Base-by-base conservation (phyloP, 2,113 vertebrate species). In the Myrmophylax atrothorax region DNA sequence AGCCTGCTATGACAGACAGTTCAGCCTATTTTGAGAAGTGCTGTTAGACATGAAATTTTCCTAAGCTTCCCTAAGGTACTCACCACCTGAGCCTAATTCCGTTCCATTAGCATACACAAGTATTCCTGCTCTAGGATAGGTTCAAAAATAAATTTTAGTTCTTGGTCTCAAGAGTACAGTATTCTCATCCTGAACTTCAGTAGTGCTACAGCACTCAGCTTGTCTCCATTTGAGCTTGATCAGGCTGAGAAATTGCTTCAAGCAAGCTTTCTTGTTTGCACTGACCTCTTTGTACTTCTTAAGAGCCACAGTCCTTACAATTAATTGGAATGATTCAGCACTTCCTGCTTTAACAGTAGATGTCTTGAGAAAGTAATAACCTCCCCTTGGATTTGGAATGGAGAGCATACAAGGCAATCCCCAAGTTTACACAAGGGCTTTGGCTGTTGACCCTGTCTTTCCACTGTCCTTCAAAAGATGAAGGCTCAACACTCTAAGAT, bases 381-480 rank as follows among this genome's bases (percentile, higher is more conserved):
- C n/a, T 76, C 26, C 12, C 29, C 18, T 63, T 37, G 29, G 19
- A 85, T 63, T 3, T 64, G 53, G 37, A 83, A 86, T 25, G 0
- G 0, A 68, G 23, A 76, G 17, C 1, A 7, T 5, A 59, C 2
- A 2, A 88, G 23, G 24, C 1, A 3, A 67, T 33, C 11, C 33
- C 26, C 26, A 73, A 33, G 26, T 47, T 63, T 38, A 80, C 38
- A 59, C 10, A 67, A 70, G 75, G 6, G 53, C 14, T 86, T 91
- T 58, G 62, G 28, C 62, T 38, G 19, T 35, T 62, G 46, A 38
- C 23, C 47, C 67, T 37, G 10, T 53, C n/a, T 28, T 40, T 77
- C 59, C 33, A 40, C 16, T 49, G 63, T 72, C 68, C 58, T 88
- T 20, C 58, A 85, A 33, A 73, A 83, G 49, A 83, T 40, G 14